A percentile compares a stretch with the other conserved stretches of the same genome.
Conservation (phyloP, 2,113 vertebrate genomes). For the Colaptes auratus region DNA sequence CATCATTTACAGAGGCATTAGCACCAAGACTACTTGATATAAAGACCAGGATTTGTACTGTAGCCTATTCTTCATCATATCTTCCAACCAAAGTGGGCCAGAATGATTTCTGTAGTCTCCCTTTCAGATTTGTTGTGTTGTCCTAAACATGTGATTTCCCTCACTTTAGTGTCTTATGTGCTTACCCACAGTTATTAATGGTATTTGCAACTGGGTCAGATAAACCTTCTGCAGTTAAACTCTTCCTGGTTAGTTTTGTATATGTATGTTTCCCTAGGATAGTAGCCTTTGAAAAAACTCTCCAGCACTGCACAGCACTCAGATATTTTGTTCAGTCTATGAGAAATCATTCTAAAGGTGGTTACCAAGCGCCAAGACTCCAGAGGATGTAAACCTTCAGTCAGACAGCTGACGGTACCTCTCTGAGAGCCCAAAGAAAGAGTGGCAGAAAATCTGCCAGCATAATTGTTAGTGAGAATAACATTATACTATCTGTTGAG, state of each 20-base stretch:
- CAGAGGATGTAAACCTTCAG: background rate
- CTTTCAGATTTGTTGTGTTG: background rate
- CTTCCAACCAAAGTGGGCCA: background rate
- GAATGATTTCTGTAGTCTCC: background rate
- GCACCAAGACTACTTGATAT: background rate
- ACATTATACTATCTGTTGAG: background rate
- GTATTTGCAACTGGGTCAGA: background rate
- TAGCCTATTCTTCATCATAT: background rate
- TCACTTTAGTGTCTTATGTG: background rate
- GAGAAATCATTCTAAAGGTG: slow-evolving; percentile 1
- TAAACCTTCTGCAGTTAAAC: background rate
- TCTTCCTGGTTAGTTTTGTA: background rate
- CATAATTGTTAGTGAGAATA: background rate
- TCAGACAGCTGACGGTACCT: background rate
- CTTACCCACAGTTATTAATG: background rate
- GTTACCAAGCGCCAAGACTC: background rate
- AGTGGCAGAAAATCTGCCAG: background rate
- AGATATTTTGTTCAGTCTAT: background rate
- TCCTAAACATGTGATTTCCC: background rate
- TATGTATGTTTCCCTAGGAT: background rate
- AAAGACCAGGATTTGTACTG: background rate
- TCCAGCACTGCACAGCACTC: background rate
- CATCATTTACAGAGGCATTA: background rate
- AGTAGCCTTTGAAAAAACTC: background rate
- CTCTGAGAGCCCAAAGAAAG: background rate